A percentile compares a stretch with the other conserved stretches of the same genome.
These are phyloP conservation scores for Otis tarda DNA, from an alignment of 2,113 vertebrate species.

Conservation along the genomic window DNA sequence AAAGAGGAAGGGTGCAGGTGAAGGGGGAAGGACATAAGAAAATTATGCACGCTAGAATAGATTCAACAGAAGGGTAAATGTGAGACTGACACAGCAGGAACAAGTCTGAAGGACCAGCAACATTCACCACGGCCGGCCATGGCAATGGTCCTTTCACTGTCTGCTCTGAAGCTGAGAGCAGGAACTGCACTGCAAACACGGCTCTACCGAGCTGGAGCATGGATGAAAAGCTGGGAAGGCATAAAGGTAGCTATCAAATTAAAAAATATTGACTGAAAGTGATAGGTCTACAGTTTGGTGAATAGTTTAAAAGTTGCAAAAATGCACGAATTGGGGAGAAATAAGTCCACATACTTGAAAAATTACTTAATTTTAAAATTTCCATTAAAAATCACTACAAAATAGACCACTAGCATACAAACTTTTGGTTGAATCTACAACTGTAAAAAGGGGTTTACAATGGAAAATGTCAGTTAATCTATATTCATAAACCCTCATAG, in stretches of 20 bases:
- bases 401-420: not conserved
- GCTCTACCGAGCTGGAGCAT: not conserved
- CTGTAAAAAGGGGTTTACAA: not conserved
- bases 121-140: accelerated
- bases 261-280: not conserved
- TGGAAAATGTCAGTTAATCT: not conserved
- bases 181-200: not conserved
- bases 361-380: not conserved
- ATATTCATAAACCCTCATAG: not conserved
- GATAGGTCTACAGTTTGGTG: not conserved
- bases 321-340: not conserved
- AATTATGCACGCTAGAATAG: not conserved
- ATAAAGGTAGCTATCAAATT: not conserved
- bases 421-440: not conserved
- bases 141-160: not conserved
- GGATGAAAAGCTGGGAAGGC: accelerated
- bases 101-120: not conserved
- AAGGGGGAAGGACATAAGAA: not conserved
- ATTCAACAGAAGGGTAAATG: not conserved
- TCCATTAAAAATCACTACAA: not conserved
- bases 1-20: not conserved
- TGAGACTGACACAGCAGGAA: not conserved
- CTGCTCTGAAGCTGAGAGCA: not conserved
- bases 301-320: not conserved
- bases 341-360: not conserved